phyloP scores from a whole-genome alignment of 2,797 vertebrate genomes.

The Yasuhikotakia modesta region DNA sequence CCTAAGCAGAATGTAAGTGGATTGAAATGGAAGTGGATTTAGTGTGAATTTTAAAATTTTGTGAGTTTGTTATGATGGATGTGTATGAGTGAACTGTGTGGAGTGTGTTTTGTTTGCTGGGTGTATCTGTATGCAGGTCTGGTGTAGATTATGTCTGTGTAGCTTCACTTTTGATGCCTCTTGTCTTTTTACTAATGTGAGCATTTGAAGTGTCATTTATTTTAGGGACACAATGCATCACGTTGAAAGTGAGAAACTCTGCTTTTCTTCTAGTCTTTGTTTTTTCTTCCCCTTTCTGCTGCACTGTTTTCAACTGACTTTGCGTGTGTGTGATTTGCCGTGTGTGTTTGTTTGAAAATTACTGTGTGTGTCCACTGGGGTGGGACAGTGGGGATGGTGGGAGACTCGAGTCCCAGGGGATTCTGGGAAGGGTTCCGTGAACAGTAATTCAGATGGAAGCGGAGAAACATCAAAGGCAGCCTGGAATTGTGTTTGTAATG shows the following conservation, averaged over 20 bases:
- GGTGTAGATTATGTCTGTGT: conserved; percentile 16
- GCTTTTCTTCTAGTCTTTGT: conserved; percentile 10
- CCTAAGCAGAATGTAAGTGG: not conserved
- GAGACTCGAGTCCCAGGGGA: not conserved
- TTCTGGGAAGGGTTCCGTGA: conserved; percentile 25
- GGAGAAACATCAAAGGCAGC: conserved; percentile 20
- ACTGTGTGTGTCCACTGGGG: not conserved
- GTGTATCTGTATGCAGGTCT: conserved; percentile 19
- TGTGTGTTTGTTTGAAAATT: conserved; percentile 30
- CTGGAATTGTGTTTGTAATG: conserved; percentile 29
- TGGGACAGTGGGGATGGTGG: conserved; percentile 17
- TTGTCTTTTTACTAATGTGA: conserved; percentile 57
- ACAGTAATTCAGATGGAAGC: conserved; percentile 14
- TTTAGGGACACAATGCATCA: conserved; percentile 63
- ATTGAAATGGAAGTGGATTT: not conserved
- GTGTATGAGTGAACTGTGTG: not conserved
- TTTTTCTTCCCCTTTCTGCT: conserved; percentile 3
- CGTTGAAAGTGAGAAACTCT: not conserved
- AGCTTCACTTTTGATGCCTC: conserved; percentile 26
- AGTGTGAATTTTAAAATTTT: not conserved
- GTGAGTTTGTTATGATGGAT: not conserved
- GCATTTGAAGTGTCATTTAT: conserved; percentile 68
- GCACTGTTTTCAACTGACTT: conserved; percentile 13
- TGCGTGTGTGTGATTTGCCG: not conserved
- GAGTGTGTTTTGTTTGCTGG: not conserved